phyloP scores from a whole-genome alignment of 2,797 vertebrate species.

The Catamblyrhynchus diadema region DNA sequence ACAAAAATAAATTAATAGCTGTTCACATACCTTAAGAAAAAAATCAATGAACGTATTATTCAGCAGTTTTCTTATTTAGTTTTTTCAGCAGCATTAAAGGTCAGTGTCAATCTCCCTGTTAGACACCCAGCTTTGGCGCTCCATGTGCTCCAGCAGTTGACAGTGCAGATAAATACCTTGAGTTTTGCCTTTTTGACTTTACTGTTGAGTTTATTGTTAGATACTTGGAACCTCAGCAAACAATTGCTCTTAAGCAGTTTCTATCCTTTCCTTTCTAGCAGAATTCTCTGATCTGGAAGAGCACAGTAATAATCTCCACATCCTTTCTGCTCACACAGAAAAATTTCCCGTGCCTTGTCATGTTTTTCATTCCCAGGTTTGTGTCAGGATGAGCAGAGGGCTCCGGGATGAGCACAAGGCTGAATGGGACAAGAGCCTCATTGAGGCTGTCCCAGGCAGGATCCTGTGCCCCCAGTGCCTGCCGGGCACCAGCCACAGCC shows the following conservation, averaged over 20 bases:
- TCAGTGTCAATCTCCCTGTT: not conserved
- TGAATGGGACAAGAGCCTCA: conserved; percentile 35
- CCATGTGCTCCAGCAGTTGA: not conserved
- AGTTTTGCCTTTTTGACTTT: not conserved
- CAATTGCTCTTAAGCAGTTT: not conserved
- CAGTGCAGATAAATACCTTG: not conserved
- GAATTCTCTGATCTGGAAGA: not conserved
- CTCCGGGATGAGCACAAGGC: not conserved
- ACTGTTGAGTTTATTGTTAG: not conserved
- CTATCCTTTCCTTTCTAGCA: not conserved
- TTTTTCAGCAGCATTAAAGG: not conserved
- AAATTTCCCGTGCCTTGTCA: not conserved
- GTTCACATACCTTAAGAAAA: not conserved
- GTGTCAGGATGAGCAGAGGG: not conserved
- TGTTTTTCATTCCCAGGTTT: not conserved
- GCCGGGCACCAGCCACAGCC: not conserved
- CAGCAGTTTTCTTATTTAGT: not conserved
- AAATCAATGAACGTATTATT: not conserved
- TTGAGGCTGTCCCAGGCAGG: not conserved
- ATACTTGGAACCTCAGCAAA: not conserved
- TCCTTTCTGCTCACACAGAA: not conserved
- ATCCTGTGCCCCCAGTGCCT: not conserved
- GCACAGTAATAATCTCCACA: not conserved
- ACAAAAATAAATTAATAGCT: not conserved
- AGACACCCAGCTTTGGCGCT: not conserved